Evolutionary conservation across 92 coral and sea anemone genomes (phyloP), one percentile per base, ranked within the genome.

Genomic region (Phenganax stokvisi): DNA sequence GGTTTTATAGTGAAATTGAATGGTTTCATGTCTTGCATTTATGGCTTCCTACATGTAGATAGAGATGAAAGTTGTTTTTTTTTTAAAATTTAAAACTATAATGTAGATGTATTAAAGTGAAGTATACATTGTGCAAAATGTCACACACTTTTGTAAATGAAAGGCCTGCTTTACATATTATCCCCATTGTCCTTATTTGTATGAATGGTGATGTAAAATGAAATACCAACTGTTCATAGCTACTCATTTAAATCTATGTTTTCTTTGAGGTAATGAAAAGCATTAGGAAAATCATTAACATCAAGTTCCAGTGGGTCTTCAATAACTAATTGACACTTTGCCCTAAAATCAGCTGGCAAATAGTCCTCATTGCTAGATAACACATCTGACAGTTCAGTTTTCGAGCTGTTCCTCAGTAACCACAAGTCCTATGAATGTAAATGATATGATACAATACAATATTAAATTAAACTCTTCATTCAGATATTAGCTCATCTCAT

Each of bases 231-330:
- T 6, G 6, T 59, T 6, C 6, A 20, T 59, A 59, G 65, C 6
- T 59, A 59, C 65, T 12, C 65, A 59, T 59, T 59, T 59, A 79
- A 79, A 37, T 74, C 72, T 80, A 85, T 72, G 75, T 87, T 87
- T 64, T 87, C 89, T 54, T 81, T 87, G 77, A 87, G 85, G 81
- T 87, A 87, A 76, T 82, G 87, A 74, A 87, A 87, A 71, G 88
- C 87, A 73, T 62, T 79, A 44, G 82, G 76, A 84, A 73, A 79
- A 76, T 87, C 90, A 62, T 17, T 74, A 61, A 67, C 53, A 74
- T 86, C 86, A 67, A 86, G 54, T 47, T 65, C 86, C 83, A 82
- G 62, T 63, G 89, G 86, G 71, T 86, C 89, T 70, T 73, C 81
- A 65, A 86, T 59, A 47, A 86, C 71, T 83, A 81, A 85, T 76